Conservation (phyloP, 92 coral and sea anemone genomes). For the Parazoanthus atlanticus region DNA sequence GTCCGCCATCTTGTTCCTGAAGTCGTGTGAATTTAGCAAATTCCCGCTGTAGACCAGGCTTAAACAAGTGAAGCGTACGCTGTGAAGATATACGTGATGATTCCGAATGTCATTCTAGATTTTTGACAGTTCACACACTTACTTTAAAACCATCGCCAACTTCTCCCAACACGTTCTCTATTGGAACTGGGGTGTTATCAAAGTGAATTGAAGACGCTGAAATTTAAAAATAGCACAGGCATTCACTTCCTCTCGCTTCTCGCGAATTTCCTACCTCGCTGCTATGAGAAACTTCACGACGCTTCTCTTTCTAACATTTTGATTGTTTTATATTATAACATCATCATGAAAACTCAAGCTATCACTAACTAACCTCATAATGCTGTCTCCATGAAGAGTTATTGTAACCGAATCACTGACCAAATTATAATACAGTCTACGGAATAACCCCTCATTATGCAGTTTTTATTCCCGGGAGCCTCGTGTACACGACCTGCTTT, state of each 20-base stretch:
- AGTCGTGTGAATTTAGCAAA: too few species aligned
- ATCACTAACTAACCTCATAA: neutral
- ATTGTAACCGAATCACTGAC: too few species aligned
- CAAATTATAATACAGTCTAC: too few species aligned
- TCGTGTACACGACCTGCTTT: too few species aligned
- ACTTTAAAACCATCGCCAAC: constrained; percentile 92
- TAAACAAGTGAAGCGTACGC: too few species aligned
- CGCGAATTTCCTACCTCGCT: neutral
- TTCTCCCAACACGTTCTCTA: constrained; percentile 82
- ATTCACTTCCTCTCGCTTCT: neutral
- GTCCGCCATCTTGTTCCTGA: too few species aligned
- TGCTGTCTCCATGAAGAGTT: neutral
- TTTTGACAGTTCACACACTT: neutral
- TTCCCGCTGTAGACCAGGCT: too few species aligned
- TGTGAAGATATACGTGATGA: neutral
- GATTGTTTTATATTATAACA: neutral
- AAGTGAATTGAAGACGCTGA: constrained; percentile 80
- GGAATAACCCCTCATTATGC: too few species aligned
- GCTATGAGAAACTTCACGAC: neutral
- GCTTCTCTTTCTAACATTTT: neutral
- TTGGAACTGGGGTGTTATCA: constrained; percentile 83
- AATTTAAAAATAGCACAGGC: neutral
- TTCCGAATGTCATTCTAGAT: neutral
- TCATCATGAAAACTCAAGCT: too few species aligned
- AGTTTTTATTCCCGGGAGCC: too few species aligned